These are phyloP conservation scores for Dorcus parallelipipedus DNA, from an alignment of 2,888 invertebrate species.

Conservation along the genomic window DNA sequence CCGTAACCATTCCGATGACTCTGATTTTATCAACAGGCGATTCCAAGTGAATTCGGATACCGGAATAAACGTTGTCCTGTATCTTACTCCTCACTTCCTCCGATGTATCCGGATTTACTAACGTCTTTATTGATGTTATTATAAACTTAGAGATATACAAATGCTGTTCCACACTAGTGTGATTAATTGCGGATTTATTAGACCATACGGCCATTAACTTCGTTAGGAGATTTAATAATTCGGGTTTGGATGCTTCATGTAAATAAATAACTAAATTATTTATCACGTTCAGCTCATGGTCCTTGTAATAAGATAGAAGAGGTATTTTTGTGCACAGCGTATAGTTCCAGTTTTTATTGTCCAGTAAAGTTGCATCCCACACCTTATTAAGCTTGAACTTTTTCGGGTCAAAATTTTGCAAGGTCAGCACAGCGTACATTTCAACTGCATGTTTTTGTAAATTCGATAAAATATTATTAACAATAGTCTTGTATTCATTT, in stretches of 20 bases:
- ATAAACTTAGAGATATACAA: conserved; percentile 67
- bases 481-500: conserved; percentile 40
- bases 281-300: conserved; percentile 50
- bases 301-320: conserved; percentile 52
- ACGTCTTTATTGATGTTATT: conserved; percentile 55
- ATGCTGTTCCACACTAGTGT: conserved; percentile 66
- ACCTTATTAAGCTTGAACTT: conserved; percentile 49
- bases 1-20: conserved; percentile 70
- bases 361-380: conserved; percentile 54
- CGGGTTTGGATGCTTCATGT: conserved; percentile 39
- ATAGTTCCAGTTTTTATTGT: conserved; percentile 63
- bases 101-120: conserved; percentile 41
- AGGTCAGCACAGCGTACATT: conserved; percentile 54
- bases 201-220: conserved; percentile 67
- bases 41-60: conserved; percentile 68
- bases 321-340: conserved; percentile 62
- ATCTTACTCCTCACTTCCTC: conserved; percentile 43
- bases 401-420: conserved; percentile 54
- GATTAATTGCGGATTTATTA: conserved; percentile 59
- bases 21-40: conserved; percentile 59
- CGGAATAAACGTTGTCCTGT: conserved; percentile 57
- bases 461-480: conserved; percentile 54
- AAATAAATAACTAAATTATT: conserved; percentile 64
- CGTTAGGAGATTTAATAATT: conserved; percentile 50
- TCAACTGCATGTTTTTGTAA: conserved; percentile 61